Evolutionary conservation across 2,888 invertebrate genomes (phyloP), one percentile per base, ranked within the genome.

Genomic region (Erebia ligea): DNA sequence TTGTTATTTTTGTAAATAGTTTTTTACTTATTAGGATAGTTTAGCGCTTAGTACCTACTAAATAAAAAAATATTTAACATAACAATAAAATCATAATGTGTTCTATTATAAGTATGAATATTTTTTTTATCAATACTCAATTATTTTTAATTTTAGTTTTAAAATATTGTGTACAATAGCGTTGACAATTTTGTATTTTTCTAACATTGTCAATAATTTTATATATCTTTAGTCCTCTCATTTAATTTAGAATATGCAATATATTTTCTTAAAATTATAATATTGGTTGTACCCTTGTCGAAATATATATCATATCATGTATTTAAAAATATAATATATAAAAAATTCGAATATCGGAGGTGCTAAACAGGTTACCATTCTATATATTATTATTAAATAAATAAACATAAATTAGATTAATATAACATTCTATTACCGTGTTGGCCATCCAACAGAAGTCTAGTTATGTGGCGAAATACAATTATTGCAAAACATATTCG

Each of bases 351-450:
- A 73, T 80, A 82, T 83, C 76, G 79, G 80, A 85, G 90, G 89
- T 91, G 90, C 90, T 91, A 86, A 78, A 80, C 82, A 83, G 82
- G 90, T 91, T 91, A 91, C 91, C 91, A 90, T 86, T 83, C 78
- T 82, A 56, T 70, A 54, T 54, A 64, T 45, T 67, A 67, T 62
- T 34, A 45, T 62, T 69, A 59, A 59, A 69, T 52, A 57, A 57
- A 58, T 58, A 50, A 48, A 34, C 42, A 65, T 54, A 45, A 17
- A 62, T 48, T 62, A 48, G 48, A 21, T 21, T 62, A 21, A 45
- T 15, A 48, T 21, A 15, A 62, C 13, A 19, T 61, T 62, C 5
- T 48, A 45, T 62, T 8, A 45, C 11, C 42, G 21, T 15, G 21
- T 62, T 62, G 8, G 19, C 62, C 21, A 48, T 48, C 13, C 11